Evolutionary conservation across 2,888 invertebrate species (phyloP), one percentile per base, ranked within the genome.

Genomic region (Spatulosminthurus flaviceps): DNA sequence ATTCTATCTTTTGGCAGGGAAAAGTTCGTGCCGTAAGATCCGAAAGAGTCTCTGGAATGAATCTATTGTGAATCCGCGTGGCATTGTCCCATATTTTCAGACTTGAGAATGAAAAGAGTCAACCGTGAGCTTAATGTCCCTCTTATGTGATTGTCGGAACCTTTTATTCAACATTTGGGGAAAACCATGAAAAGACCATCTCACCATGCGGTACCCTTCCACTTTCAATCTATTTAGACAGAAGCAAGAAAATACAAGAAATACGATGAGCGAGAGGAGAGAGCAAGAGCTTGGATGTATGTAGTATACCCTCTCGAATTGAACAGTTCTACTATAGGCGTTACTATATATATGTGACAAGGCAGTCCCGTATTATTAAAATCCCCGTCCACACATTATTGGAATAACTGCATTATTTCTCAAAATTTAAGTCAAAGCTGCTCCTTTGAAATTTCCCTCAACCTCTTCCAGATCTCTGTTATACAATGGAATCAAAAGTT

Each of bases 171-270:
- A 69, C 79, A 70, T 79, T 79, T 79, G 73, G 71, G 73, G 74
- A 73, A 72, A 81, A 60, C 70, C 64, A 76, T 72, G 77, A 81
- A 79, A 81, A 75, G 78, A 78, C 71, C 34, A 78, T 64, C 80
- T 64, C 80, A 22, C 78, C 80, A 80, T 80, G 80, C 29, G 71
- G 80, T 78, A 80, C 78, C 51, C 66, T 77, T 60, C 61, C 9
- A 70, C 34, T 77, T 60, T 42, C 61, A 26, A 11, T 67, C 64
- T 64, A 21, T 75, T 29, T 29, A n/a, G 34, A 22, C 41, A n/a
- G 60, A 61, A 21, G 66, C 66, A 76, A n/a, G n/a, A n/a, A 69
- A 69, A 43, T 67, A 26, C 29, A 28, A 51, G 28, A 51, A 21
- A 69, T n/a, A 51, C n/a, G 64, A 64, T 64, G 21, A 2, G 26